A percentile compares a stretch with the other conserved stretches of the same genome.
phyloP scores from a whole-genome alignment of 1,140 invertebrate genomes.

The Heliconius congener region DNA sequence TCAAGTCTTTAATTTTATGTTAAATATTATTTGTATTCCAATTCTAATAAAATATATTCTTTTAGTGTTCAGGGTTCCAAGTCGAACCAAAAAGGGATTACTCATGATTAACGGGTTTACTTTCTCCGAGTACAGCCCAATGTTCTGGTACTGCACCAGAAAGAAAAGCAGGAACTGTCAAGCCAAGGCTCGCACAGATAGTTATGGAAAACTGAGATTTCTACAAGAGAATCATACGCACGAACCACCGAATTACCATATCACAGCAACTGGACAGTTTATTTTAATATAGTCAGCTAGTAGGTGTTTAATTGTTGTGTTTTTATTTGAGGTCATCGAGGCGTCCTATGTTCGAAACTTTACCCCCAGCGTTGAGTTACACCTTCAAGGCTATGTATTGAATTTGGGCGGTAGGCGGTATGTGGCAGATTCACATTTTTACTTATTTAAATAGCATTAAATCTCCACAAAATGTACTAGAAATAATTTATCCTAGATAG shows the following conservation, averaged over 20 bases:
- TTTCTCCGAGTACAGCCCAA: slow-evolving; percentile 43
- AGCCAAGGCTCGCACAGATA: slow-evolving; percentile 42
- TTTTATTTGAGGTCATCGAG: not conserved
- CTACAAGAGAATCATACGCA: slow-evolving; percentile 50
- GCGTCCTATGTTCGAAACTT: no score
- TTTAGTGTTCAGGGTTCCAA: slow-evolving; percentile 43
- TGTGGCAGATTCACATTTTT: no score
- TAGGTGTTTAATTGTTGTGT: not conserved
- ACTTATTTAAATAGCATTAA: no score
- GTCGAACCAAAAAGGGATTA: slow-evolving; percentile 39
- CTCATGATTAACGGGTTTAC: slow-evolving; percentile 51
- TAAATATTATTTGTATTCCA: not conserved
- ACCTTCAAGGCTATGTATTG: no score
- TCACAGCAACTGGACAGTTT: slow-evolving; percentile 45
- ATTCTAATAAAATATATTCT: slow-evolving; percentile 7
- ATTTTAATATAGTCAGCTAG: slow-evolving; percentile 39
- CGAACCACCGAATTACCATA: slow-evolving; percentile 43
- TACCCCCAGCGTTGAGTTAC: no score
- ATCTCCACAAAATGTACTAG: no score
- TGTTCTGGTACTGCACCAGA: slow-evolving; percentile 48
- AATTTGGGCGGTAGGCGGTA: no score
- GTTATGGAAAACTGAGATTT: slow-evolving; percentile 34
- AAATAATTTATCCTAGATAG: no score
- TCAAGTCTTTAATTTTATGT: not conserved
- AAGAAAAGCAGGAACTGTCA: slow-evolving; percentile 39